These are phyloP conservation scores for Philotrypesis tridentata DNA, from an alignment of 1,140 invertebrate species.

Conservation along the genomic window DNA sequence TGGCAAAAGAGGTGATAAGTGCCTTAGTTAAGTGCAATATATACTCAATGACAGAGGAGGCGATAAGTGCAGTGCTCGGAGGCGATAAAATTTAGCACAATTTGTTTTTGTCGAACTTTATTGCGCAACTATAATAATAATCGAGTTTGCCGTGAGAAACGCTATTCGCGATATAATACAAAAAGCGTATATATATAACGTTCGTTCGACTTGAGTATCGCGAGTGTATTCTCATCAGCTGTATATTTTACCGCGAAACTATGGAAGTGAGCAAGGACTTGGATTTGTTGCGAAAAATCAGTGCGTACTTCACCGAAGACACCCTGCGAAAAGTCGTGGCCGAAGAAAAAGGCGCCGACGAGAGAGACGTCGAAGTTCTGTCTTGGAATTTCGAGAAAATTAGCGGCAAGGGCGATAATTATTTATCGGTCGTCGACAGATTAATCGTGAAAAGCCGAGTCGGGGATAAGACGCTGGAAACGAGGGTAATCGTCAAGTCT, in stretches of 20 bases:
- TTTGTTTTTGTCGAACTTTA: too few species aligned
- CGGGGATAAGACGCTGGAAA: conserved; percentile 54
- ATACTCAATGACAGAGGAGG: too few species aligned
- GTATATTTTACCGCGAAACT: background rate
- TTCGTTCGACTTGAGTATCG: too few species aligned
- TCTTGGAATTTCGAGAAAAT: conserved; percentile 62
- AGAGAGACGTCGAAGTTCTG: conserved; percentile 64
- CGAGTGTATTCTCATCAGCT: background rate
- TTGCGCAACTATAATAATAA: too few species aligned
- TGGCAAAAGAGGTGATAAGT: too few species aligned
- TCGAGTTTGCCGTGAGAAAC: too few species aligned
- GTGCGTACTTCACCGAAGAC: conserved; percentile 60
- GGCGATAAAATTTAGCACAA: too few species aligned
- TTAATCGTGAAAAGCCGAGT: conserved; percentile 72
- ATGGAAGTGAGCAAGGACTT: conserved; percentile 8
- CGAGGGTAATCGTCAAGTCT: conserved; percentile 77
- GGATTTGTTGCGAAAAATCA: conserved; percentile 7
- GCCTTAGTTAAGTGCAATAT: too few species aligned
- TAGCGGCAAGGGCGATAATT: conserved; percentile 77
- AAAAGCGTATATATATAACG: too few species aligned
- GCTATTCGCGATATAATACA: too few species aligned
- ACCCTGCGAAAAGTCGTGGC: conserved; percentile 66
- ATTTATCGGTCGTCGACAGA: conserved; percentile 76
- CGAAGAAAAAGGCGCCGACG: conserved; percentile 54
- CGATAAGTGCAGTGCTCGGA: too few species aligned